Evolutionary conservation across 2,797 vertebrate genomes (phyloP).

Genomic region (Microchirus variegatus): DNA sequence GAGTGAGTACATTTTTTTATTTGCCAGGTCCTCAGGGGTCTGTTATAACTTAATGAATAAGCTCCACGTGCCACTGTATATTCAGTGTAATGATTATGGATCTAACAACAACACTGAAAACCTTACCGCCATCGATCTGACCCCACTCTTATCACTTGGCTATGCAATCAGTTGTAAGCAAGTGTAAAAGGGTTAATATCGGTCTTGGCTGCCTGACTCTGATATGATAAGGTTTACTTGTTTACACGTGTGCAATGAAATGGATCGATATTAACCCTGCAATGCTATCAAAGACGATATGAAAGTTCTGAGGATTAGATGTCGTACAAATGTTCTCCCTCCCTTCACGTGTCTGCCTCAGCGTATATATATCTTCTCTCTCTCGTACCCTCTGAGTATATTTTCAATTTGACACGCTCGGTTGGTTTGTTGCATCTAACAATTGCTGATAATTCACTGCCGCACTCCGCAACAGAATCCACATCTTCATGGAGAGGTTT

Average conservation of each 20-base stretch:
- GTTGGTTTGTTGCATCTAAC: slow-evolving; percentile 44
- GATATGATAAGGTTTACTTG: neutral
- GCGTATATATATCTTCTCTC: no score
- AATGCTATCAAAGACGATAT: no score
- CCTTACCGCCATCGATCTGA: slow-evolving; percentile 44
- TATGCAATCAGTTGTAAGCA: neutral
- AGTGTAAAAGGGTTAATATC: neutral
- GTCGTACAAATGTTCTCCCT: no score
- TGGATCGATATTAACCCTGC: no score
- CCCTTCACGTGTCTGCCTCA: no score
- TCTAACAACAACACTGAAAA: slow-evolving; percentile 50
- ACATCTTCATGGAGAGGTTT: slow-evolving; percentile 46
- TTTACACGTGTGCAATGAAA: neutral
- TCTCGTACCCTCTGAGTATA: slow-evolving; percentile 9
- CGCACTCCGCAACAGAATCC: slow-evolving; percentile 36
- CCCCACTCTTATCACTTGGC: slow-evolving; percentile 22
- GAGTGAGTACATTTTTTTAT: slow-evolving; percentile 9
- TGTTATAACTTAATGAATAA: slow-evolving; percentile 53
- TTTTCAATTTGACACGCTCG: slow-evolving; percentile 54
- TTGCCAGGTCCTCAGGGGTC: slow-evolving; percentile 14
- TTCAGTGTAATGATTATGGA: slow-evolving; percentile 58
- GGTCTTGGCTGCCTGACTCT: neutral
- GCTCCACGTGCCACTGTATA: slow-evolving; percentile 34
- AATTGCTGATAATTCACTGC: slow-evolving; percentile 49
- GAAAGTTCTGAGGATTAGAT: no score